Evolutionary conservation across 2,113 vertebrate genomes (phyloP).

Genomic region (Cinclus mexicanus): DNA sequence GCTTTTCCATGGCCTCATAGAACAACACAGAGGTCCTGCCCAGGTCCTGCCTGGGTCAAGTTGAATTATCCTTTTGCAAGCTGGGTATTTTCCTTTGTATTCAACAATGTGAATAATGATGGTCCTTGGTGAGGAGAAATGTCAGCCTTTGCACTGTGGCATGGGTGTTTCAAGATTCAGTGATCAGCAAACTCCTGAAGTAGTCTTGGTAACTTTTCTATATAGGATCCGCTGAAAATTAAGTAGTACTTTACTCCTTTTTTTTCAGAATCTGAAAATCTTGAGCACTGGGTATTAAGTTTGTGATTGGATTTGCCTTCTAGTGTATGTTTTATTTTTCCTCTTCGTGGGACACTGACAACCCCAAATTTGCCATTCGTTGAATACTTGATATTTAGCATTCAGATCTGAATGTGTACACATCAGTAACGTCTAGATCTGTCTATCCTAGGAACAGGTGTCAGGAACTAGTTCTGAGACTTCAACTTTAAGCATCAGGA

Average conservation of each 20-base stretch:
- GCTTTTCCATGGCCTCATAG: neutral
- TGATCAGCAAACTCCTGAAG: neutral
- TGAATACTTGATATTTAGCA: neutral
- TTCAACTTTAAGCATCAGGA: neutral
- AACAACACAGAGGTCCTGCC: neutral
- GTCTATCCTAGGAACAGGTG: neutral
- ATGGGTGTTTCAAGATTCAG: neutral
- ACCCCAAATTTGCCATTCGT: neutral
- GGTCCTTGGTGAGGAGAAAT: neutral
- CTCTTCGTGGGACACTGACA: neutral
- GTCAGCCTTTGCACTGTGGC: neutral
- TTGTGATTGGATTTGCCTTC: neutral
- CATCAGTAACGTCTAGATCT: rapidly evolving
- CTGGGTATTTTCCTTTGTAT: neutral
- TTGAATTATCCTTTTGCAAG: neutral
- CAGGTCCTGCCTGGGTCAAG: neutral
- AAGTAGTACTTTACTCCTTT: neutral
- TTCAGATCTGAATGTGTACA: neutral
- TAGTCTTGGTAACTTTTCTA: neutral
- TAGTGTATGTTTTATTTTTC: neutral
- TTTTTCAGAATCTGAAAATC: neutral
- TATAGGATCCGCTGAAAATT: neutral
- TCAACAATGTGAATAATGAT: neutral
- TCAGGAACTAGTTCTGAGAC: neutral
- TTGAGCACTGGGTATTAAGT: neutral